Evolutionary conservation across 2,888 invertebrate species (phyloP), one percentile per base, ranked within the genome.

Genomic region (Aricia artaxerxes): DNA sequence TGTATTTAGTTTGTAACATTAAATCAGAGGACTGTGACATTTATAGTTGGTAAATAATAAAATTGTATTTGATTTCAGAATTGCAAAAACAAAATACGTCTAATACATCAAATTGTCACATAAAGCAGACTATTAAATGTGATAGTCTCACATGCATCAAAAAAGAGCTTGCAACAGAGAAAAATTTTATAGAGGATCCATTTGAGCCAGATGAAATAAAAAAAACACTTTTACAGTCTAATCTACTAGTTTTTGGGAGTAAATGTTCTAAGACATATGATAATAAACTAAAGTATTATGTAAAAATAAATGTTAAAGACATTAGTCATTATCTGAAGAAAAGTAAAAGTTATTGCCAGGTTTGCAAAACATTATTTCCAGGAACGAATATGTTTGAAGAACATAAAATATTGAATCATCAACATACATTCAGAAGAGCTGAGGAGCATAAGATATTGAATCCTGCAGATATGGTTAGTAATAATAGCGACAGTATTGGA

Each of bases 351-450:
- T 93, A 87, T 84, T 93, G 92, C 84, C 82, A 84, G 79, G 73
- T 81, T 40, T 93, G 92, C 84, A 81, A 81, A n/a, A 91, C 87
- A 82, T 84, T 92, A 49, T 93, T 92, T 85, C 85, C 90, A 61
- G 84, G 84, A 78, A 82, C 79, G 79, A 49, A 79, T 3, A 79
- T 79, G 44, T 84, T 85, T 61, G 79, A 82, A 16, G 69, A 64
- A 77, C 91, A 91, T 82, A 81, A 49, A 81, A 78, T 78, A 35
- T 75, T 31, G 85, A 88, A 83, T 64, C 80, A 78, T 38, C 61
- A 75, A 69, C 31, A 16, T 24, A 16, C 16, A 44, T 38, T 40
- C 4, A 60, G 60, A 49, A 49, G 9, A 49, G 9, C 49, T 57
- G 57, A 57, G 57, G 16, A 57, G 4, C 3, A 13, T 16, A 57